A percentile compares a stretch with the other conserved stretches of the same genome.
Conservation (phyloP, 2,888 invertebrate species). For the Dendrolimus pini region DNA sequence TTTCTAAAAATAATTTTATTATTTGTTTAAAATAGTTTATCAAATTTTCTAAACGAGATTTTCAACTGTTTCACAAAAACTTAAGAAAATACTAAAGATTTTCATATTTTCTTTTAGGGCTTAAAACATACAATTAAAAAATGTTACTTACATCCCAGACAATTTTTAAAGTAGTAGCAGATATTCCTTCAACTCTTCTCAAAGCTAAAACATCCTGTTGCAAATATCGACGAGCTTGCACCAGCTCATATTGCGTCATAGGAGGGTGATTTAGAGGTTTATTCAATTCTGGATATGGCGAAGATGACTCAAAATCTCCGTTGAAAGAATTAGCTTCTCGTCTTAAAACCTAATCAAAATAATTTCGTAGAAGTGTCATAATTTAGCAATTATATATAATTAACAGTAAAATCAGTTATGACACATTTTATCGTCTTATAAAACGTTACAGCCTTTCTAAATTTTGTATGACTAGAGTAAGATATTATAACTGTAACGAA, state of each 20-base stretch:
- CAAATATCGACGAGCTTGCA: constrained; percentile 85
- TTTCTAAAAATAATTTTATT: no score
- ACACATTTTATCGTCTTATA: no score
- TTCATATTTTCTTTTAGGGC: no score
- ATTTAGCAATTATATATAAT: no score
- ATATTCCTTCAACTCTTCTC: constrained; percentile 79
- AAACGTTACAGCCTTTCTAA: no score
- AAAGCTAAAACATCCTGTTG: constrained; percentile 88
- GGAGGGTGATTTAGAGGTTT: constrained; percentile 78
- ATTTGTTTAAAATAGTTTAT: no score
- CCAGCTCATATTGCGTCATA: constrained; percentile 85
- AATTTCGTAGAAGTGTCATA: neutral
- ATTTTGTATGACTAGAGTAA: no score
- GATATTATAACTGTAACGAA: no score
- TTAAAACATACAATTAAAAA: neutral
- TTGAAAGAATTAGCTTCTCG: constrained; percentile 66
- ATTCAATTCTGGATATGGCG: constrained; percentile 58
- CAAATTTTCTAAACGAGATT: no score
- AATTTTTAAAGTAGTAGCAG: constrained; percentile 86
- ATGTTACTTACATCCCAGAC: constrained; percentile 84
- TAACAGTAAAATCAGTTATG: no score
- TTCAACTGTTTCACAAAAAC: no score
- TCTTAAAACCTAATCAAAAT: constrained; percentile 44
- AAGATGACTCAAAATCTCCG: constrained; percentile 51
- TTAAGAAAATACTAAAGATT: no score